A percentile compares a stretch with the other conserved stretches of the same genome.
phyloP scores from a whole-genome alignment of 2,113 vertebrate species.

The Phalacrocorax carbo region DNA sequence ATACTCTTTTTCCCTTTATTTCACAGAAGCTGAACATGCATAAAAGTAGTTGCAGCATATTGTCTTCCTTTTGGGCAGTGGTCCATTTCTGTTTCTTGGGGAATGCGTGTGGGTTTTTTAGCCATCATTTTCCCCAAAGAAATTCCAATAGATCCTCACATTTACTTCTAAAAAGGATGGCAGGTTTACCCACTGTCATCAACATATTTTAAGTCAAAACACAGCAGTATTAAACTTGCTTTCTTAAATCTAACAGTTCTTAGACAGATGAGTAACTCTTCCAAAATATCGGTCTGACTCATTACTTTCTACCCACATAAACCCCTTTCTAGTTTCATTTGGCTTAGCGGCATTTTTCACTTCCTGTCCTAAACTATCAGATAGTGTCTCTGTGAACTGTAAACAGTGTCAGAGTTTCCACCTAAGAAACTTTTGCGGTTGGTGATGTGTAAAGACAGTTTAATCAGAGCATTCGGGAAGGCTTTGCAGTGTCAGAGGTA shows the following conservation, averaged over 20 bases:
- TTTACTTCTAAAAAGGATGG: background rate
- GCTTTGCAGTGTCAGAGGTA: background rate
- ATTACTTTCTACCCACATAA: slow-evolving; percentile 32
- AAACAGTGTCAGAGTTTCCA: background rate
- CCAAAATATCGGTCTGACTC: slow-evolving; percentile 33
- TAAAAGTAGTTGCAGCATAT: background rate
- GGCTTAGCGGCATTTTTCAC: background rate
- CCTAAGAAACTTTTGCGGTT: background rate
- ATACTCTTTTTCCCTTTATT: background rate
- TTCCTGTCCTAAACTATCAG: slow-evolving; percentile 13
- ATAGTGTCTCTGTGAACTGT: background rate
- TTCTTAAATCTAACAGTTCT: slow-evolving; percentile 17
- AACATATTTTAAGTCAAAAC: background rate
- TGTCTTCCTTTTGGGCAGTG: background rate
- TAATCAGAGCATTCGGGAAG: background rate
- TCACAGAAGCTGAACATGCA: slow-evolving; percentile 24
- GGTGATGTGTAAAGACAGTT: background rate
- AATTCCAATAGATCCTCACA: background rate
- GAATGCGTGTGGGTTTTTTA: background rate
- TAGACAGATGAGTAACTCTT: slow-evolving; percentile 31
- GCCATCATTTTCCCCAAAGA: background rate
- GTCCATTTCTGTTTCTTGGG: background rate
- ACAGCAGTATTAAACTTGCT: background rate
- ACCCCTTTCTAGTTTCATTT: background rate
- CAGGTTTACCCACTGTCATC: background rate